These are phyloP conservation scores for Glareola pratincola DNA, from an alignment of 2,113 vertebrate species.

Conservation along the genomic window DNA sequence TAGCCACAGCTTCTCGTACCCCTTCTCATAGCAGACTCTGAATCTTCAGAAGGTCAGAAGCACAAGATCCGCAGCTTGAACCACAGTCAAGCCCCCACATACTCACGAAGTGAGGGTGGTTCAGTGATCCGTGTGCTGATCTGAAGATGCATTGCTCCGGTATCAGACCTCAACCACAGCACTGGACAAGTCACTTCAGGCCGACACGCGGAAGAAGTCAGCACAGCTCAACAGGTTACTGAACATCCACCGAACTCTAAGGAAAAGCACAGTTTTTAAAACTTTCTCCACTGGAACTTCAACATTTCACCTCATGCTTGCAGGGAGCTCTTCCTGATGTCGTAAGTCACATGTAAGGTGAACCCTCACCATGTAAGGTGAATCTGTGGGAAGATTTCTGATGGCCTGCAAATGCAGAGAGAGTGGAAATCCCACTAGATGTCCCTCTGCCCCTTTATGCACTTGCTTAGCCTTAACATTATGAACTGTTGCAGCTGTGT, in stretches of 20 bases:
- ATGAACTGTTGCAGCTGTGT: not conserved
- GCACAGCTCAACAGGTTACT: not conserved
- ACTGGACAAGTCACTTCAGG: not conserved
- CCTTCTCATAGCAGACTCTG: not conserved
- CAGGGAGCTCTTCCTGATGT: not conserved
- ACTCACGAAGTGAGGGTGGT: not conserved
- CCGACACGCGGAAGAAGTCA: not conserved
- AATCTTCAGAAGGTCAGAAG: not conserved
- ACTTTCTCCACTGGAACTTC: not conserved
- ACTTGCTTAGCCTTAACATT: not conserved
- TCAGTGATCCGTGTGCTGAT: not conserved
- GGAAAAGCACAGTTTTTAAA: not conserved
- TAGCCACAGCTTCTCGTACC: not conserved
- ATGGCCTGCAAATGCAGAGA: not conserved
- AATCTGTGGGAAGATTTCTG: not conserved
- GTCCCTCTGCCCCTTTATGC: slow-evolving; percentile 34
- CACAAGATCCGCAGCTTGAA: not conserved
- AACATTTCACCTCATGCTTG: not conserved
- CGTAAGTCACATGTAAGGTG: not conserved
- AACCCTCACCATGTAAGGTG: not conserved
- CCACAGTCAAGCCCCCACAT: not conserved
- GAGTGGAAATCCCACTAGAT: slow-evolving; percentile 33
- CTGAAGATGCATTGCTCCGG: not conserved
- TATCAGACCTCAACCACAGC: not conserved
- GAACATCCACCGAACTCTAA: not conserved